Base-by-base conservation (phyloP, 2,113 vertebrate genomes). In the Hippolais icterina region DNA sequence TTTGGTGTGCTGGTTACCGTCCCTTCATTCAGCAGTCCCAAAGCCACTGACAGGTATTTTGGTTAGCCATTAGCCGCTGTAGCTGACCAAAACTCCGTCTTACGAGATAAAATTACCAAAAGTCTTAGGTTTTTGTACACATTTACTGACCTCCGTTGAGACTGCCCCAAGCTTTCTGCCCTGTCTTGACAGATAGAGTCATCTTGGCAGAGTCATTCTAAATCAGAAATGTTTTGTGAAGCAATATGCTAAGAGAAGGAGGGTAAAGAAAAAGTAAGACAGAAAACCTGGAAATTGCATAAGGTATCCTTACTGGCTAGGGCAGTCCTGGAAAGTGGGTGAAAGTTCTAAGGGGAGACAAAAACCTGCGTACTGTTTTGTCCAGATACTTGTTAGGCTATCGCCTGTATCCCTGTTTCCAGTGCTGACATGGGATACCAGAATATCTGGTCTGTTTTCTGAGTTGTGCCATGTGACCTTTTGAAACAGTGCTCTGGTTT, bases 401-500 rank as follows among this genome's bases (percentile, higher is more conserved):
- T 80, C 0, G 0, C 49, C n/a, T 84, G 6, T 41, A 50, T 82
- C 56, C 65, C 17, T 47, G 4, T 77, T 86, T 65, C 21, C 6
- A 39, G 14, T 39, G 47, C 63, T 90, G 25, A 59, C 1, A 3
- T 86, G 71, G 75, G 54, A 79, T 61, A 90, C 20, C 25, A 74
- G 65, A 61, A 50, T 50, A 46, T 69, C 54, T 74, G 21, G 33
- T 82, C 59, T 90, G 75, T 82, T 93, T 83, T 95, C 68, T 42
- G 33, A 63, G 8, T 82, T 85, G 42, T 41, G 11, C 50, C 54
- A 19, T 28, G 31, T 92, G 78, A 94, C 83, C 75, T 96, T 93
- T 93, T 65, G 88, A 92, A 93, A 63, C 61, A 69, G 21, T 88
- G 46, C 39, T 89, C 68, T 93, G 69, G 15, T 89, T 93, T 93